These are phyloP conservation scores for Tineola bisselliella DNA, from an alignment of 2,888 invertebrate genomes.

Conservation along the genomic window DNA sequence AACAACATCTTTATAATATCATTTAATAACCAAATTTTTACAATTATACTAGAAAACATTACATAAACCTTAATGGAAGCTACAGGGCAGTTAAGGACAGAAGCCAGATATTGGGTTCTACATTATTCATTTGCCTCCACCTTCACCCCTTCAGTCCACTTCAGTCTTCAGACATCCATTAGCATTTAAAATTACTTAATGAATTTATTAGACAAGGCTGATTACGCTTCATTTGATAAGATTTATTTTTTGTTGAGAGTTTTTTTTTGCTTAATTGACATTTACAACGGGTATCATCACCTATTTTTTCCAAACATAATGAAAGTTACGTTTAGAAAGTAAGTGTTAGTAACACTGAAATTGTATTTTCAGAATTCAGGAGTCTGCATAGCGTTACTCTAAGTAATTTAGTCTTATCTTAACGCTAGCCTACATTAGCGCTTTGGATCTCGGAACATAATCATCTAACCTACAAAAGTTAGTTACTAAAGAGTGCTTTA, in stretches of 20 bases:
- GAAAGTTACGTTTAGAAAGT: background rate
- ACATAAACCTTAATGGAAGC: background rate
- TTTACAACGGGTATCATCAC: background rate
- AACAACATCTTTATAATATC: too few relatives aligned
- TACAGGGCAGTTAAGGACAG: background rate
- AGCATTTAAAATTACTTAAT: conserved; percentile 60
- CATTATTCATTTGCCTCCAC: conserved; percentile 45
- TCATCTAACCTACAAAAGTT: background rate
- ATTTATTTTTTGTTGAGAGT: background rate
- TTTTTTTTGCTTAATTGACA: background rate
- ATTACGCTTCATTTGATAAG: conserved; percentile 9
- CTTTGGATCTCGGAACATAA: background rate
- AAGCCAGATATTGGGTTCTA: conserved; percentile 39
- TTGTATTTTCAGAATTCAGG: too few relatives aligned
- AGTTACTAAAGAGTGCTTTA: background rate
- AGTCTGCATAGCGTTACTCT: too few relatives aligned
- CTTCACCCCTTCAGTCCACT: background rate
- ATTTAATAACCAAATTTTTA: too few relatives aligned
- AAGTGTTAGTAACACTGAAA: too few relatives aligned
- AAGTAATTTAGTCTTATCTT: background rate
- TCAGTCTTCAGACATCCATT: conserved; percentile 44
- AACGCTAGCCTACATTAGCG: background rate
- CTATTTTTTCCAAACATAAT: background rate
- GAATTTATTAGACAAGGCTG: conserved; percentile 35
- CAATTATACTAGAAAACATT: background rate